Evolutionary conservation across 2,797 vertebrate species (phyloP).

Genomic region (Galagoides demidoff): DNA sequence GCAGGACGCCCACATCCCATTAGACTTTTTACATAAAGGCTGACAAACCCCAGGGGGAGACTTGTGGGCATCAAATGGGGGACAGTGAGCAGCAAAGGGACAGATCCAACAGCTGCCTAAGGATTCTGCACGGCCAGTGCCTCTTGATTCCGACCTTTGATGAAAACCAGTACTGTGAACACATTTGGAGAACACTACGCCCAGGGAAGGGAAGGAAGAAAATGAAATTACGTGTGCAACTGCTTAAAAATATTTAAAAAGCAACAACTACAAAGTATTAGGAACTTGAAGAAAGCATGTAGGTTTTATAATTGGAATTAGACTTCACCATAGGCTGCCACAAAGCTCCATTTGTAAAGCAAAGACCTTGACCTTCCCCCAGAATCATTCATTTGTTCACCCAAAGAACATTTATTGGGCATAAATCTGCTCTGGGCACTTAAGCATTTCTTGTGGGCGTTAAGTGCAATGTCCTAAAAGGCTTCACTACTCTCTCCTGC

Average conservation of each 20-base stretch:
- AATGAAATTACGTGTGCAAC: not conserved
- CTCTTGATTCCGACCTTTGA: slow-evolving; percentile 7
- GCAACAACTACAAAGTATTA: not conserved
- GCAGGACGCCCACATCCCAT: not conserved
- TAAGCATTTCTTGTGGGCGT: not conserved
- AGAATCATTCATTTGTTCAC: not conserved
- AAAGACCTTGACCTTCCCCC: not conserved
- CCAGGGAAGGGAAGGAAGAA: not conserved
- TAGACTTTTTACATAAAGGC: not conserved
- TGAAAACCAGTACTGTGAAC: not conserved
- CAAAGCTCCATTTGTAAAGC: not conserved
- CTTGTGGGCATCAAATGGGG: not conserved
- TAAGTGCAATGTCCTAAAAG: not conserved
- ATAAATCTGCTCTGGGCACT: not conserved
- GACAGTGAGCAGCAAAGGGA: not conserved
- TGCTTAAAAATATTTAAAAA: not conserved
- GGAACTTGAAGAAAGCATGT: not conserved
- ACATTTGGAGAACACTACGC: not conserved
- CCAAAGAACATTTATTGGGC: not conserved
- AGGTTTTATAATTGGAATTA: not conserved
- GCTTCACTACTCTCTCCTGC: no score
- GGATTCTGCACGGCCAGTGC: not conserved
- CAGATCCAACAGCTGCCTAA: not conserved
- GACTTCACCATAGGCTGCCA: not conserved
- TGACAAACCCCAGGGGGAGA: not conserved